Percentiles rank a stretch among this genome's conserved stretches.
Conservation (phyloP, 1,140 invertebrate species). For the Drosophila trapezifrons region DNA sequence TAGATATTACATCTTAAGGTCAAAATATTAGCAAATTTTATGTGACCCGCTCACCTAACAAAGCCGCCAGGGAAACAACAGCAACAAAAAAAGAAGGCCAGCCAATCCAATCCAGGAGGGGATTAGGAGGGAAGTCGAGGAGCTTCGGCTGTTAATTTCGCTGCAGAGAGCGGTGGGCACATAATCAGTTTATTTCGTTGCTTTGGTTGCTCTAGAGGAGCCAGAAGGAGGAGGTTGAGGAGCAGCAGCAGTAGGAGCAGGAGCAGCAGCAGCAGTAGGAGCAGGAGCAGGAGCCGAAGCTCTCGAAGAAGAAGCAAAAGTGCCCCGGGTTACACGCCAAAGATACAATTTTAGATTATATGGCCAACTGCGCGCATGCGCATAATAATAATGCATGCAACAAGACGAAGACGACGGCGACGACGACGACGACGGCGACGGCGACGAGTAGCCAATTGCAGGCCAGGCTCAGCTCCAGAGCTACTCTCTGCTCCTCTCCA, state of each 20-base stretch:
- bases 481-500: slow-evolving; percentile 5
- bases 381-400: slow-evolving; percentile 83
- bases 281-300: slow-evolving; percentile 34
- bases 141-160: slow-evolving; percentile 70
- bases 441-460: slow-evolving; percentile 77
- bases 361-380: slow-evolving; percentile 82
- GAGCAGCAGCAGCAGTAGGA: slow-evolving; percentile 9
- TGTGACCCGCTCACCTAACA: slow-evolving; percentile 56
- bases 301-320: slow-evolving; percentile 42
- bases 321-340: slow-evolving; percentile 83
- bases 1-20: slow-evolving; percentile 66
- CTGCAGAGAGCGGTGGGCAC: slow-evolving; percentile 57
- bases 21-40: slow-evolving; percentile 81
- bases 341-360: slow-evolving; percentile 84
- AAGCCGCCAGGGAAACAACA: slow-evolving; percentile 12
- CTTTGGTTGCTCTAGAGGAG: slow-evolving; percentile 38
- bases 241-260: slow-evolving; percentile 6
- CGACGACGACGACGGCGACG: slow-evolving; percentile 14
- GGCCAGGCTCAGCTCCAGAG: slow-evolving; percentile 32
- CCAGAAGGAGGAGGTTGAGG: slow-evolving; percentile 9
- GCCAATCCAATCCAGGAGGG: slow-evolving; percentile 5
- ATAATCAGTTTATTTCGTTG: slow-evolving; percentile 80
- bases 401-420: slow-evolving; percentile 47
- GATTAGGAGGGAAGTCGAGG: background rate
- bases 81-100: slow-evolving; percentile 30